Base-by-base conservation (phyloP, 2,888 invertebrate species). In the Notocelia uddmanniana region DNA sequence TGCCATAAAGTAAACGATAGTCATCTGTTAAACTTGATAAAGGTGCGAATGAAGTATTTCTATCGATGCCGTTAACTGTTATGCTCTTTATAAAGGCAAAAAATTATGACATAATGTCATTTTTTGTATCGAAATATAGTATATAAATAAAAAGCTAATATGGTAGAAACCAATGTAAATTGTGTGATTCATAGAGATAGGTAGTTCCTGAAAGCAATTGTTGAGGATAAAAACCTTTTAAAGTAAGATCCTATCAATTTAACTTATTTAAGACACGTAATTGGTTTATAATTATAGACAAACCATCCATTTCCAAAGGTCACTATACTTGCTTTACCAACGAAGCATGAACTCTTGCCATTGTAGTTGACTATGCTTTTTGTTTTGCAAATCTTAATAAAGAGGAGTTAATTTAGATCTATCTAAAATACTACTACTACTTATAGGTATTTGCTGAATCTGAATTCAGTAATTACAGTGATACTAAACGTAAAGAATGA, bases 41-140 rank as follows among this genome's bases (percentile, higher is more conserved):
- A 69, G 55, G 66, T 73, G 66, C 67, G 73, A 69, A 59, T 52
- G 15, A 64, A 64, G 50, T 59, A 34, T 64, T 34, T 54, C 18
- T 41, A 58, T 23, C n/a, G 11, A 55, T 31, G 15, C 71, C 54
- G 70, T 70, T 70, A 59, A n/a, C 26, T 26, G 52, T 62, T 60
- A 59, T n/a, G 13, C 18, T 31, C 31, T 31, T 5, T 9, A 31
- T 31, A 31, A 31, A 31, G 31, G n/a, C n/a, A n/a, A n/a, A n/a
- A n/a, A n/a, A n/a, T n/a, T n/a, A n/a, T n/a, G n/a, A n/a, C n/a
- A n/a, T n/a, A n/a, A n/a, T n/a, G n/a, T n/a, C n/a, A n/a, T n/a
- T n/a, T n/a, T n/a, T n/a, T n/a, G n/a, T n/a, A n/a, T n/a, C n/a
- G n/a, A n/a, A n/a, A n/a, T n/a, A n/a, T n/a, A n/a, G n/a, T n/a